phyloP scores from a whole-genome alignment of 2,113 vertebrate genomes.

The Tenebrosternarchus preto region DNA sequence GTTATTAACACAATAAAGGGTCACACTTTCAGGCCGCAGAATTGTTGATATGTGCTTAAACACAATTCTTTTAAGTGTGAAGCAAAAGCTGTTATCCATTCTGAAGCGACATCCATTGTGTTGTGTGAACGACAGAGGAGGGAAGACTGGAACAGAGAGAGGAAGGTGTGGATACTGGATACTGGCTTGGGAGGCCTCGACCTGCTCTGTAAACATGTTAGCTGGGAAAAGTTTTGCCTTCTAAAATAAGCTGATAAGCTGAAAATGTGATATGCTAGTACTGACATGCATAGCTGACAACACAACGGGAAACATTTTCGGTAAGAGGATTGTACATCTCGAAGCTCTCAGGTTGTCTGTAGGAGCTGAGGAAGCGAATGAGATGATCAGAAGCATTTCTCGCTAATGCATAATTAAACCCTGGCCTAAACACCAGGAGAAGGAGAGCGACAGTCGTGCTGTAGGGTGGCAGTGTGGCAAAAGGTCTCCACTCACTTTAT shows the following conservation, averaged over 20 bases:
- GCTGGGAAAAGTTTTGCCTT: conserved; percentile 5
- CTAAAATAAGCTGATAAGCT: conserved; percentile 19
- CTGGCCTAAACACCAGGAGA: conserved; percentile 6
- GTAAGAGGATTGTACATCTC: conserved; percentile 31
- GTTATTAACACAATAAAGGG: too few relatives aligned
- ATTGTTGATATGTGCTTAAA: neutral
- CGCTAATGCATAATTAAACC: conserved; percentile 43
- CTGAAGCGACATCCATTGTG: neutral
- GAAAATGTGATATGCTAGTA: neutral
- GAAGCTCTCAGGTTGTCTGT: neutral
- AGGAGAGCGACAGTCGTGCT: conserved; percentile 7
- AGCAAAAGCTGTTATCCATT: neutral
- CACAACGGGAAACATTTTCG: conserved; percentile 8
- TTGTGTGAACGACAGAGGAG: neutral
- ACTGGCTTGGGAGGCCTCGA: neutral
- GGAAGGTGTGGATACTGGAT: neutral
- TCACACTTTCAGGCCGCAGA: neutral
- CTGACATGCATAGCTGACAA: conserved; percentile 1
- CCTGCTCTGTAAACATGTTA: neutral
- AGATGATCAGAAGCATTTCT: conserved; percentile 22
- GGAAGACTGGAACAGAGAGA: neutral
- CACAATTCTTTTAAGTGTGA: neutral
- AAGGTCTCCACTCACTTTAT: neutral
- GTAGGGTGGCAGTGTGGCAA: neutral
- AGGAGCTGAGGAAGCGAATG: conserved; percentile 10